Base-by-base conservation (phyloP, 2,113 vertebrate genomes). In the Gambusia affinis region DNA sequence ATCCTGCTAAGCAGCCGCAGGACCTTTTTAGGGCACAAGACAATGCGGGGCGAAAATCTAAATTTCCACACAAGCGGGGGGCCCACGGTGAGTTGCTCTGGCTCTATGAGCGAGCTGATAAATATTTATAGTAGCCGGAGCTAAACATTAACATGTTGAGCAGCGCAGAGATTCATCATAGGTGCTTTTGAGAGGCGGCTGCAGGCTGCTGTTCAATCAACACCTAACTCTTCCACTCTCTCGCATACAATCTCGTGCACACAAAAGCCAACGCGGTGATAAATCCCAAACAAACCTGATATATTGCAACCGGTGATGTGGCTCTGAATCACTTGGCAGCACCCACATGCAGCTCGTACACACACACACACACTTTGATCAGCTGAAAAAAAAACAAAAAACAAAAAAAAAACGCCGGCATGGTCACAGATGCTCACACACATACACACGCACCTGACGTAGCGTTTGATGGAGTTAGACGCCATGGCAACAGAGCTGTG, bases 401-500 rank as follows among this genome's bases (percentile, higher is more conserved):
- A 35, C n/a, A 35, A 35, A 11, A 2, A 37, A 2, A 77, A 76
- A 78, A 68, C 70, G 35, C 61, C 51, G 65, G 35, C 66, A 27
- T 77, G 67, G 60, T 57, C 80, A 77, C 79, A 86, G 73, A 82
- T 73, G 68, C 73, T 70, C 75, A 44, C 47, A 76, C 8, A 37
- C 64, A 87, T 75, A 86, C 78, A 70, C 81, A 82, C 28, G 70
- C 85, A 89, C 88, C 84, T 91, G 91, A 89, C 77, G 70, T 86
- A 74, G 84, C 84, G 83, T 92, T 92, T 93, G 90, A 91, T 91
- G 88, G 92, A 90, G 87, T 91, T 84, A 86, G 89, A 86, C 80
- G 37, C 89, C 91, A 93, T 93, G 89, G 91, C 91, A 93, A 92
- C 92, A 88, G 85, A 88, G 87, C 89, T 78, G 87, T 88, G 90